These are phyloP conservation scores for Turnix velox DNA, from an alignment of 2,113 vertebrate genomes.

Conservation along the genomic window DNA sequence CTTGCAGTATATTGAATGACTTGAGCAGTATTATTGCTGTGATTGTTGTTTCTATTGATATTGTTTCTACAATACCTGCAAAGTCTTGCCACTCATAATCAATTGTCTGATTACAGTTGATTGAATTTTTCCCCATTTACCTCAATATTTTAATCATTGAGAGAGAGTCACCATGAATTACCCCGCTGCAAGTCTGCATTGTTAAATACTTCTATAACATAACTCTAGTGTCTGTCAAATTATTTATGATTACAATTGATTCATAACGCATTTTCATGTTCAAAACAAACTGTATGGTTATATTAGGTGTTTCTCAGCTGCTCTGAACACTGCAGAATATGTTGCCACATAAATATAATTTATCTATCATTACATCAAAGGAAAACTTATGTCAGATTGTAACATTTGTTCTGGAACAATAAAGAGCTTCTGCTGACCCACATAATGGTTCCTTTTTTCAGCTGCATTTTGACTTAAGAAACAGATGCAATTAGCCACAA, in stretches of 20 bases:
- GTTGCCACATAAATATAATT: neutral
- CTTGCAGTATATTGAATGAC: neutral
- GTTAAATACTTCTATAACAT: neutral
- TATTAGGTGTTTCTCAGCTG: neutral
- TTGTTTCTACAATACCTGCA: neutral
- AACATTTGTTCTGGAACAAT: neutral
- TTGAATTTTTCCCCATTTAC: neutral
- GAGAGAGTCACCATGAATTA: neutral
- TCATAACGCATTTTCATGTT: neutral
- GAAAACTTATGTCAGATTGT: neutral
- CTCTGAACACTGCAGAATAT: neutral
- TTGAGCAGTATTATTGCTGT: neutral
- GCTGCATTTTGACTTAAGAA: neutral
- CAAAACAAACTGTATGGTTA: neutral
- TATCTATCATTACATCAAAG: neutral
- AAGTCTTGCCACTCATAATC: neutral
- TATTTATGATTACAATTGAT: neutral
- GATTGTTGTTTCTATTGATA: neutral
- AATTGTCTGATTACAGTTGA: neutral
- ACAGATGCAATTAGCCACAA: neutral
- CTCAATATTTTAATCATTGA: neutral
- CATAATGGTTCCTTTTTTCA: neutral
- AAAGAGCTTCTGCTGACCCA: neutral
- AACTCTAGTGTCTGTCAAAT: neutral
- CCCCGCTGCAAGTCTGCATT: neutral